Conservation (phyloP, 2,888 invertebrate genomes). For the Andrena hattorfiana region DNA sequence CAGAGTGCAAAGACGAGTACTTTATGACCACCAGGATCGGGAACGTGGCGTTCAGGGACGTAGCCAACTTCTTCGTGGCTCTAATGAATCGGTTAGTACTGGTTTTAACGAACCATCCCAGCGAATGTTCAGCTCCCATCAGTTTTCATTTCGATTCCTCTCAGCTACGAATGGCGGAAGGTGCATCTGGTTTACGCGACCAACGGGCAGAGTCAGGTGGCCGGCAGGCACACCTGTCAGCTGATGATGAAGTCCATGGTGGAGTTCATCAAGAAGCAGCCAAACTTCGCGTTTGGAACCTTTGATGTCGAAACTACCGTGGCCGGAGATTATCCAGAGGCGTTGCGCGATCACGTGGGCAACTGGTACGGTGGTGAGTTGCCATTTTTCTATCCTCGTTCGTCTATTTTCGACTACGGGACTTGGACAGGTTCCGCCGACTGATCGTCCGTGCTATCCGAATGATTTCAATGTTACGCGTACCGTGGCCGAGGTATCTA, state of each 20-base stretch:
- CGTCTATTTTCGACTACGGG: slow-evolving; percentile 29
- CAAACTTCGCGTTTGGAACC: slow-evolving; percentile 85
- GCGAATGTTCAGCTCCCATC: neutral
- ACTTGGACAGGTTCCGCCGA: neutral
- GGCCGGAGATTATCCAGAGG: slow-evolving; percentile 77
- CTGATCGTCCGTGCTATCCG: slow-evolving; percentile 2
- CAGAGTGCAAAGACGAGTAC: slow-evolving; percentile 90
- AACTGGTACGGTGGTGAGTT: slow-evolving; percentile 87
- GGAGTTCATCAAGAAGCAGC: slow-evolving; percentile 85
- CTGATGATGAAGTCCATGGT: slow-evolving; percentile 91
- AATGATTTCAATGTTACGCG: neutral
- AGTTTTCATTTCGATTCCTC: neutral
- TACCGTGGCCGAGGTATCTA: no score
- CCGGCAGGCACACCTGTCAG: slow-evolving; percentile 91
- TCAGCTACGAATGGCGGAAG: slow-evolving; percentile 90
- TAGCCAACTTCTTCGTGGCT: slow-evolving; percentile 90
- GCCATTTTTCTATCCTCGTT: slow-evolving; percentile 16
- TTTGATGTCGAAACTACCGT: slow-evolving; percentile 87
- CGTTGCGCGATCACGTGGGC: slow-evolving; percentile 86
- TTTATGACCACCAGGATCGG: slow-evolving; percentile 92
- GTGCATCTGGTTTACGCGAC: slow-evolving; percentile 92
- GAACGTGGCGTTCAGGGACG: slow-evolving; percentile 90
- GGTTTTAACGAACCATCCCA: neutral
- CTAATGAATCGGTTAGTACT: slow-evolving; percentile 89
- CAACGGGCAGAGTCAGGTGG: slow-evolving; percentile 88